Evolutionary conservation across 2,888 invertebrate species (phyloP).

Genomic region (Sepiola atlantica): DNA sequence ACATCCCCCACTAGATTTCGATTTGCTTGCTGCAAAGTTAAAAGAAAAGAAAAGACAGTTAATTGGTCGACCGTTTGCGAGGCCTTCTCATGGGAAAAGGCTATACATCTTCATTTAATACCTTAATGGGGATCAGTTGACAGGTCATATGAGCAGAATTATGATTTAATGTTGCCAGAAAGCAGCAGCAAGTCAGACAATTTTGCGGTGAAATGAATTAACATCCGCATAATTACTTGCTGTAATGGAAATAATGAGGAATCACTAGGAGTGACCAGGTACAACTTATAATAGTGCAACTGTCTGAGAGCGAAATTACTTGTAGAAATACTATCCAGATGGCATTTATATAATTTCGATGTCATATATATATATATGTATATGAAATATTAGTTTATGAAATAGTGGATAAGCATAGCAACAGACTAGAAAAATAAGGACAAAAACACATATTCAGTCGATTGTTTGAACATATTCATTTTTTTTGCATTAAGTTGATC

Average conservation of each 20-base stretch:
- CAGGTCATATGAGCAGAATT: background rate
- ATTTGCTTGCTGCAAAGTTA: no score
- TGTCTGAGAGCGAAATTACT: background rate
- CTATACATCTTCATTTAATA: background rate
- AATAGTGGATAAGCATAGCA: no score
- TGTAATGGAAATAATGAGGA: background rate
- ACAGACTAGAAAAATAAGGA: no score
- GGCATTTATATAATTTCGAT: background rate
- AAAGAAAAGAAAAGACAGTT: background rate
- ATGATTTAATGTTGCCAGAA: slow-evolving; percentile 2
- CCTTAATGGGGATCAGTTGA: background rate
- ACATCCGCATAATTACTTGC: background rate
- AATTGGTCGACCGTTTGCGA: background rate
- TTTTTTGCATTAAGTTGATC: no score
- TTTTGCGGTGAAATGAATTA: background rate
- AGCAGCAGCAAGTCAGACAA: background rate
- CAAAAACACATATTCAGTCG: no score
- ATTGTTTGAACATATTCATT: no score
- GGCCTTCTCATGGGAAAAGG: background rate
- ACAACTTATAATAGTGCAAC: background rate
- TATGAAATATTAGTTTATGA: background rate
- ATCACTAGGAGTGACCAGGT: background rate
- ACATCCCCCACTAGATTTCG: no score
- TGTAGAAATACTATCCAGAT: background rate
- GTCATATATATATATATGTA: background rate